A percentile compares a stretch with the other conserved stretches of the same genome.
Conservation (phyloP, 1,140 invertebrate genomes). For the Phymorhynchus buccinoides region DNA sequence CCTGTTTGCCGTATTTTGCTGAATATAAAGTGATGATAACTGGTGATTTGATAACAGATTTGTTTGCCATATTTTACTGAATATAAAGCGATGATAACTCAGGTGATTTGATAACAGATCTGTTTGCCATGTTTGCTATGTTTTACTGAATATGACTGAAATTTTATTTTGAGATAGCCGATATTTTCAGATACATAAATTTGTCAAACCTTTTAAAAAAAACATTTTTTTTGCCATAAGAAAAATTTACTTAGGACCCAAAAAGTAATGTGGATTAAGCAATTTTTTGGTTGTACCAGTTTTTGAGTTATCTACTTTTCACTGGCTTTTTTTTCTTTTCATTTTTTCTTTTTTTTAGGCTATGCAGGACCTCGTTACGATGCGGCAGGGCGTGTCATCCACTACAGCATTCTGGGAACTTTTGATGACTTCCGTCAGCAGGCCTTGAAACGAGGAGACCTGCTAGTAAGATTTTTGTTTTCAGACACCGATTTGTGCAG, state of each 20-base stretch:
- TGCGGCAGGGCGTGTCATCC: slow-evolving; percentile 62
- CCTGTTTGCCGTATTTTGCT: too few species aligned
- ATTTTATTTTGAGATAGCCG: background rate
- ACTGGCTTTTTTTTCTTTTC: slow-evolving; percentile 40
- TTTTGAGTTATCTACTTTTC: slow-evolving; percentile 16
- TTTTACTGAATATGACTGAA: background rate
- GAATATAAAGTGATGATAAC: too few species aligned
- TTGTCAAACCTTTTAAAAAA: background rate
- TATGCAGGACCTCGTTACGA: slow-evolving; percentile 69
- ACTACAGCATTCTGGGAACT: slow-evolving; percentile 70
- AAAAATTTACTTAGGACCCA: too few species aligned
- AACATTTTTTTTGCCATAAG: background rate
- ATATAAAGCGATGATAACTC: too few species aligned
- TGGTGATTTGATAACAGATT: too few species aligned
- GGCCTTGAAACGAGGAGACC: slow-evolving; percentile 61
- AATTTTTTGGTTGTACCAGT: too few species aligned
- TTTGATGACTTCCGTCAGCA: slow-evolving; percentile 68
- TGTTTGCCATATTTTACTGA: too few species aligned
- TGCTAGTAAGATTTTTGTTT: slow-evolving; percentile 53
- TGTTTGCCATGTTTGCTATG: background rate
- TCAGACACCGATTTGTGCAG: too few species aligned
- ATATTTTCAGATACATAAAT: background rate
- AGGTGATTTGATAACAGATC: too few species aligned
- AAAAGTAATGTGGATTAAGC: too few species aligned
- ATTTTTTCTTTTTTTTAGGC: slow-evolving; percentile 41